Conservation (phyloP, 2,888 invertebrate genomes). For the Serrognathus titanus region DNA sequence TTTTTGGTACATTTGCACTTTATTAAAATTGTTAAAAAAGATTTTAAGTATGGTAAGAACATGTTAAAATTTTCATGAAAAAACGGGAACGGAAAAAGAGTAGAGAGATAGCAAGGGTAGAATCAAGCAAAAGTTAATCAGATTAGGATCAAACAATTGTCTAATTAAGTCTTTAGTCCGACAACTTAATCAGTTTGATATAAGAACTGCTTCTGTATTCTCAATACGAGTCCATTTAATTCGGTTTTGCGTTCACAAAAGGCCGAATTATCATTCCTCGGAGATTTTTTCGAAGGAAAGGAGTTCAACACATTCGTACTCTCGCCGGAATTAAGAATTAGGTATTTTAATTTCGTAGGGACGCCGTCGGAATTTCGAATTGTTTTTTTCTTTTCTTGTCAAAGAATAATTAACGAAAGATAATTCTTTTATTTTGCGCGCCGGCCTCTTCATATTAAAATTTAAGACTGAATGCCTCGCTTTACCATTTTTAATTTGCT, state of each 20-base stretch:
- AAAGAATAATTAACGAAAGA: conserved; percentile 1
- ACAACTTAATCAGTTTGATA: conserved; percentile 20
- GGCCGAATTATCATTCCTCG: conserved; percentile 25
- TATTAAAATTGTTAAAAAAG: no score
- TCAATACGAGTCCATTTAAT: conserved; percentile 27
- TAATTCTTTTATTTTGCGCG: conserved; percentile 1
- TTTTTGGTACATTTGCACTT: no score
- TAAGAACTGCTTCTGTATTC: conserved; percentile 28
- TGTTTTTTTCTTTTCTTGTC: not conserved
- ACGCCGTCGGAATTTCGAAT: conserved; percentile 21
- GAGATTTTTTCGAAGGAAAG: conserved; percentile 13
- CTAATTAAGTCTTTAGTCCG: conserved; percentile 41
- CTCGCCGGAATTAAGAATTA: conserved; percentile 30
- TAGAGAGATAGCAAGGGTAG: conserved; percentile 21
- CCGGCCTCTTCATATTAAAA: not conserved
- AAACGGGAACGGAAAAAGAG: conserved; percentile 32
- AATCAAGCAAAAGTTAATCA: conserved; percentile 41
- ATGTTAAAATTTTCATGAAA: conserved; percentile 33
- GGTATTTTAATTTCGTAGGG: conserved; percentile 33
- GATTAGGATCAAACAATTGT: conserved; percentile 46
- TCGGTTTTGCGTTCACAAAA: conserved; percentile 28
- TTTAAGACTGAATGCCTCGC: not conserved
- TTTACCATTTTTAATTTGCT: not conserved
- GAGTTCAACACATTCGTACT: not conserved
- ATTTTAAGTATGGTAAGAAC: no score